phyloP scores from a whole-genome alignment of 2,113 vertebrate genomes.

The Typhlomys cinereus region DNA sequence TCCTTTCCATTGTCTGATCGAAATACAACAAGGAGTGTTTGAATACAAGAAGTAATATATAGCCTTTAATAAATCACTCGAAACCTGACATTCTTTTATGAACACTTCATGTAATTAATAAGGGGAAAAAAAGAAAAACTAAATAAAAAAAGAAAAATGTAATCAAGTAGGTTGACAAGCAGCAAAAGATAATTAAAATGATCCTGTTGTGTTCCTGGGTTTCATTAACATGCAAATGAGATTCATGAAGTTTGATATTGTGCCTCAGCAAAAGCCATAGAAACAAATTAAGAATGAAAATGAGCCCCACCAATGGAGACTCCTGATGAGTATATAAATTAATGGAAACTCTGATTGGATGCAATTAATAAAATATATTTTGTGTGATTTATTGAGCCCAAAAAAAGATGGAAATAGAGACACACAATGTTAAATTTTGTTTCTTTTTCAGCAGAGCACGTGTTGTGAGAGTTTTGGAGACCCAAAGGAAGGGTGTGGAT shows the following conservation, averaged over 20 bases:
- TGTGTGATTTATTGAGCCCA: slow-evolving; percentile 46
- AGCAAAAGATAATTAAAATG: slow-evolving; percentile 76
- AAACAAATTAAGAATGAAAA: slow-evolving; percentile 77
- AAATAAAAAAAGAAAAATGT: slow-evolving; percentile 69
- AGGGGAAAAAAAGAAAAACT: slow-evolving; percentile 50
- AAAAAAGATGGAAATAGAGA: slow-evolving; percentile 57
- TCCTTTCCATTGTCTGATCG: not conserved
- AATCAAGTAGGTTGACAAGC: slow-evolving; percentile 67
- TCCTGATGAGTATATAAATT: slow-evolving; percentile 70
- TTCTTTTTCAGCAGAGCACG: slow-evolving; percentile 30
- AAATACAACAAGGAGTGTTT: not conserved
- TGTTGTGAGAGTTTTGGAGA: not conserved
- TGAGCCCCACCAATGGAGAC: slow-evolving; percentile 47
- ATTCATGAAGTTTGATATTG: slow-evolving; percentile 75
- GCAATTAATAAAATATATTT: slow-evolving; percentile 67
- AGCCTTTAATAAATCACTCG: slow-evolving; percentile 59
- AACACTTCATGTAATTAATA: slow-evolving; percentile 61
- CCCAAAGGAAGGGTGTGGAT: not conserved
- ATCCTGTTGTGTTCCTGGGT: slow-evolving; percentile 67
- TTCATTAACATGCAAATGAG: slow-evolving; percentile 79
- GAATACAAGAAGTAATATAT: slow-evolving; percentile 28
- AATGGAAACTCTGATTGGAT: slow-evolving; percentile 71
- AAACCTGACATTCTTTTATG: slow-evolving; percentile 51
- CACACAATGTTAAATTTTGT: slow-evolving; percentile 49
- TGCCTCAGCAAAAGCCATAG: slow-evolving; percentile 69